phyloP scores from a whole-genome alignment of 2,797 vertebrate genomes.

The Myioborus miniatus region DNA sequence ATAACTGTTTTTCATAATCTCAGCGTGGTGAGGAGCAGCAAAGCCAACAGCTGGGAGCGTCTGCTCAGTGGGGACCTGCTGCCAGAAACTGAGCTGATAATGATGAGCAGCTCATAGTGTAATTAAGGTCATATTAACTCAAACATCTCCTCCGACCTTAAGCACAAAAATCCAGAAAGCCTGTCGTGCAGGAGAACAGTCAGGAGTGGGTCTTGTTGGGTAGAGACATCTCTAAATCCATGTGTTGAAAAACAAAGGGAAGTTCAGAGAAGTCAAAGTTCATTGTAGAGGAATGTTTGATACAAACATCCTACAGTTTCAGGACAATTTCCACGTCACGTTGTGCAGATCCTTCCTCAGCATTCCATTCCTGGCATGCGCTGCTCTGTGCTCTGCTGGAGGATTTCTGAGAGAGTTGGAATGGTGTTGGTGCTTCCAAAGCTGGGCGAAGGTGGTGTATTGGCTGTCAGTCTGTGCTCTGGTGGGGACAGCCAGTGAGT shows the following conservation, averaged over 20 bases:
- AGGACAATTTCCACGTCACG: fast-evolving
- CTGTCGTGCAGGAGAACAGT: not conserved
- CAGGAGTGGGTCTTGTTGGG: not conserved
- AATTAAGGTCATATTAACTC: slow-evolving; percentile 3
- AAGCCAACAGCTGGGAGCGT: not conserved
- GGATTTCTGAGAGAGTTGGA: not conserved
- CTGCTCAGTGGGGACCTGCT: slow-evolving; percentile 26
- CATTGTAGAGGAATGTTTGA: not conserved
- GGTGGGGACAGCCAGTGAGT: not conserved
- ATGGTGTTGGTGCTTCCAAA: not conserved
- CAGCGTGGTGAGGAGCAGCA: not conserved
- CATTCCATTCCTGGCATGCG: fast-evolving
- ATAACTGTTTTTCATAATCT: not conserved
- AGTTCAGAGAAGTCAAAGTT: not conserved
- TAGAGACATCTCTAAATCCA: not conserved
- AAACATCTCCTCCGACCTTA: not conserved
- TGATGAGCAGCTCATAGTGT: slow-evolving; percentile 9
- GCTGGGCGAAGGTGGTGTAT: not conserved
- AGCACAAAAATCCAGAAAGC: not conserved
- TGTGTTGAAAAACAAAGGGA: not conserved
- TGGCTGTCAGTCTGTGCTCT: not conserved
- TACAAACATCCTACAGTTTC: not conserved
- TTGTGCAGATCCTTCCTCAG: not conserved
- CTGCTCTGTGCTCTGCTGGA: not conserved
- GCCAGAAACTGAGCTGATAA: slow-evolving; percentile 22